Evolutionary conservation across 2,888 invertebrate genomes (phyloP).

Genomic region (Calameuta pallipes): DNA sequence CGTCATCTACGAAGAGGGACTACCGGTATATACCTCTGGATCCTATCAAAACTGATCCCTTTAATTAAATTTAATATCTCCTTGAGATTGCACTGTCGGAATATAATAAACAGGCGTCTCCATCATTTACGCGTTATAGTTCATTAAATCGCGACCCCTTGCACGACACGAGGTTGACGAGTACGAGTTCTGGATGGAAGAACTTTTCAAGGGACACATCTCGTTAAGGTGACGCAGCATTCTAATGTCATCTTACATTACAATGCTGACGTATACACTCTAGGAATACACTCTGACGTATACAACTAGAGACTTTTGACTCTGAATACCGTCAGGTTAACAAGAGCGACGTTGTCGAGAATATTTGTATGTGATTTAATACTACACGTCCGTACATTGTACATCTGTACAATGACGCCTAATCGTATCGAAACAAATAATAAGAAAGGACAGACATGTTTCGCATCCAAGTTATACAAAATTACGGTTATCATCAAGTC

Average conservation of each 20-base stretch:
- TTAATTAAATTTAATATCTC: not conserved
- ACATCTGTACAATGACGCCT: not conserved
- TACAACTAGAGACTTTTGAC: not conserved
- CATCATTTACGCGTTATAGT: conserved; percentile 24
- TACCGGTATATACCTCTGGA: conserved; percentile 15
- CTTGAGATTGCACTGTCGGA: not conserved
- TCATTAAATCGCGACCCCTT: conserved; percentile 51
- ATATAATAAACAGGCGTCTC: not conserved
- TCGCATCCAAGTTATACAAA: not conserved
- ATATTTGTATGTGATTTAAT: not conserved
- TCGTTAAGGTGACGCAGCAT: conserved; percentile 60
- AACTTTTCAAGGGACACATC: conserved; percentile 49
- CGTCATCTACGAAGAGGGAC: conserved; percentile 4
- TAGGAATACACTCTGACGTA: conserved; percentile 20
- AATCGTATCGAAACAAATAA: not conserved
- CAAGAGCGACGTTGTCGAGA: not conserved
- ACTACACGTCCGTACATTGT: not conserved
- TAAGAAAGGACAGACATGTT: not conserved
- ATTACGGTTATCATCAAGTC: not conserved
- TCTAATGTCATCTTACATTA: conserved; percentile 40
- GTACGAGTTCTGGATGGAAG: conserved; percentile 42
- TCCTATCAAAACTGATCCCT: not conserved
- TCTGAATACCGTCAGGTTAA: not conserved
- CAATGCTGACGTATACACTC: conserved; percentile 34
- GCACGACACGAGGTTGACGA: conserved; percentile 41